Evolutionary conservation across 2,888 invertebrate genomes (phyloP), one percentile per base, ranked within the genome.

Genomic region (Nyleta sp.): DNA sequence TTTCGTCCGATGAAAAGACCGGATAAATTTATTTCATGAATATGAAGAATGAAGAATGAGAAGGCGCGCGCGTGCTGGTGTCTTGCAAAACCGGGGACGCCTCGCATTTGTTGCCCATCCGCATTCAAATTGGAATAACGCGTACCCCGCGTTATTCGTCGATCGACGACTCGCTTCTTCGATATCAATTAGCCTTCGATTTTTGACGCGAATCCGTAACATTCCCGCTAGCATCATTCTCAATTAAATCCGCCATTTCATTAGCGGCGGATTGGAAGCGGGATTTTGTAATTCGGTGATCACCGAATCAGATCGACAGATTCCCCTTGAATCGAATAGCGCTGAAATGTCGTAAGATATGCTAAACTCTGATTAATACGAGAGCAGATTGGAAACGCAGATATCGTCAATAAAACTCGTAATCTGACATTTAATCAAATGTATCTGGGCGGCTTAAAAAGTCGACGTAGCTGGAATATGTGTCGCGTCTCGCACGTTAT

Each of bases 21-120:
- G 24, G 44, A 62, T 62, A 62, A 53, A 62, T 72, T 52, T 52
- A 44, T 62, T 72, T 62, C 62, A 53, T 31, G 62, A 55, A 72
- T 62, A 59, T 18, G 15, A 22, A 28, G n/a, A 40, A 50, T 28
- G 46, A 22, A 52, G 40, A 42, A 40, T 11, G 15, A 28, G 11
- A 7, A 24, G 17, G 38, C 48, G 52, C n/a, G 13, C 20, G 65
- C n/a, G n/a, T n/a, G n/a, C n/a, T 46, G 31, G 40, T 42, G 18
- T 52, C 64, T 50, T 13, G 15, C 11, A 17, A 52, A 24, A 24
- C 13, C 10, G n/a, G 10, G 28, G 7, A 64, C 35, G 17, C 18
- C 7, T 35, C 22, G 15, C 38, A 59, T 59, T 57, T 57, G 17
- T 24, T 20, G 15, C 35, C 18, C 46, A 10, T n/a, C 13, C 7